phyloP scores from a whole-genome alignment of 2,113 vertebrate genomes.

The Poicephalus meyeri region DNA sequence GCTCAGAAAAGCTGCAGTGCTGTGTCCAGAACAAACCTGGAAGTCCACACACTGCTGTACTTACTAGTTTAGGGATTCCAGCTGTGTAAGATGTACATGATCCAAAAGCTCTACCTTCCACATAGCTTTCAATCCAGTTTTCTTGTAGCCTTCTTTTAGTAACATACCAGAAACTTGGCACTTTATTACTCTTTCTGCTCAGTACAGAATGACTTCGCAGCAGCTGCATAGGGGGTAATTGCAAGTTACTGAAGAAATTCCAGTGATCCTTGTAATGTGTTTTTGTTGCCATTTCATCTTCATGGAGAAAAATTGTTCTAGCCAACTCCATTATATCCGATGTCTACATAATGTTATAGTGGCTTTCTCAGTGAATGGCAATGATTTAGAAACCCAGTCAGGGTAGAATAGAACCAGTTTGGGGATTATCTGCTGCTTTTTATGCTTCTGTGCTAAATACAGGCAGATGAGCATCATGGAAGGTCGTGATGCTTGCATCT shows the following conservation, averaged over 20 bases:
- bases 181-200: not conserved
- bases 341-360: not conserved
- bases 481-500: not conserved
- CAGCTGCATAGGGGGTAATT: not conserved
- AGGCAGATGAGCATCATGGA: not conserved
- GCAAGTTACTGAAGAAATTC: not conserved
- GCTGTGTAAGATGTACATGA: not conserved
- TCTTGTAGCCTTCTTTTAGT: not conserved
- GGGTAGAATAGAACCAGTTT: not conserved
- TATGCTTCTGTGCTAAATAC: not conserved
- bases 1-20: not conserved
- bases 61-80: not conserved
- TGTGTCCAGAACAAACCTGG: not conserved
- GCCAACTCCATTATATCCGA: fast-evolving
- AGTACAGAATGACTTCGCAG: not conserved
- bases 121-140: not conserved
- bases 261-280: not conserved
- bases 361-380: not conserved
- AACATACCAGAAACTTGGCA: not conserved
- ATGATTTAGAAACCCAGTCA: not conserved
- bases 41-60: not conserved
- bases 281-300: not conserved
- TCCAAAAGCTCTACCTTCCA: not conserved
- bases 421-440: not conserved
- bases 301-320: not conserved